These are phyloP conservation scores for Alca torda DNA, from an alignment of 2,797 vertebrate species.

Conservation along the genomic window DNA sequence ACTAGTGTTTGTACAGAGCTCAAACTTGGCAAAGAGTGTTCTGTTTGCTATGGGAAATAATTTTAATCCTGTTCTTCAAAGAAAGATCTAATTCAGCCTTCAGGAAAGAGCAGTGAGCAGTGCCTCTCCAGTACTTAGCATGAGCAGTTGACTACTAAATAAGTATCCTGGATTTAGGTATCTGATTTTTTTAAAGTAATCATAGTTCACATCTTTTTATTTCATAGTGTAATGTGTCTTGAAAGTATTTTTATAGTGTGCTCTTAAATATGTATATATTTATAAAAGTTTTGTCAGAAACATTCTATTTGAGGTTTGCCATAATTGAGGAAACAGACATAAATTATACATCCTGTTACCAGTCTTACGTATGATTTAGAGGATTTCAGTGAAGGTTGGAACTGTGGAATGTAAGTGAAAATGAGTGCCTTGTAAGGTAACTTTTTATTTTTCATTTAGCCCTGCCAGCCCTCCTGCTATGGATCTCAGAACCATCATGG, in stretches of 20 bases:
- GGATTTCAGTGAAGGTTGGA: constrained; percentile 40
- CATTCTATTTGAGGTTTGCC: constrained; percentile 65
- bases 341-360: constrained; percentile 57
- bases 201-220: constrained; percentile 14
- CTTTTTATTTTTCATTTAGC: constrained; percentile 67
- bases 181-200: not conserved
- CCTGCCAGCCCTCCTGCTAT: constrained; percentile 83
- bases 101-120: not conserved
- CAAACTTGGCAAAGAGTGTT: not conserved
- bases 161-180: not conserved
- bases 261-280: constrained; percentile 37
- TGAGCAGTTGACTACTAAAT: not conserved
- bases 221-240: constrained; percentile 10
- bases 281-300: constrained; percentile 53
- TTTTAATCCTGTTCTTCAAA: not conserved
- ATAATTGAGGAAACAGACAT: constrained; percentile 61
- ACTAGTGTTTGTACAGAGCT: not conserved
- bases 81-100: not conserved
- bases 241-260: constrained; percentile 40
- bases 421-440: constrained; percentile 61
- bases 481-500: constrained; percentile 96
- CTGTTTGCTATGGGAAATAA: not conserved
- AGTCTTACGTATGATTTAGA: constrained; percentile 51
- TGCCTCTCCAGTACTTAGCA: not conserved
- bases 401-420: constrained; percentile 52